Evolutionary conservation across 2,888 invertebrate genomes (phyloP), one percentile per base, ranked within the genome.

Genomic region (Hydraecia micacea): DNA sequence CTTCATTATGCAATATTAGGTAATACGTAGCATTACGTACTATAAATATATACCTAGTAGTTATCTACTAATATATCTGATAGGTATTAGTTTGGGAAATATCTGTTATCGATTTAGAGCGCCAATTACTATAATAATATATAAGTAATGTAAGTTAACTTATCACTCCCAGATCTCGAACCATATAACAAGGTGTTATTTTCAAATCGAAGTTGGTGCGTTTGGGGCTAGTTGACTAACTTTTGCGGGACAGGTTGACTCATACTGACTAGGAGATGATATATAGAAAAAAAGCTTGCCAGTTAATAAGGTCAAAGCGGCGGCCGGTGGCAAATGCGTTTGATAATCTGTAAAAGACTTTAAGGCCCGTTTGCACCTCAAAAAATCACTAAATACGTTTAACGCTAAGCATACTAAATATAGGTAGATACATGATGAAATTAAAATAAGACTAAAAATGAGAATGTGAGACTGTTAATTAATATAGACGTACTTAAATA

Each of bases 1-100:
- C 66, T 78, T 68, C 63, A 79, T 77, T 65, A 68, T 36, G 55
- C 60, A 66, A 73, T 49, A 18, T 21, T 66, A 46, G 28, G 11
- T 46, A 52, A 9, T 52, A 36, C 5, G 25, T 70, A 52, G 11
- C 36, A 52, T 6, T 52, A 36, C 5, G 25, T 70, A 52, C 11
- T n/a, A 69, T 69, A 49, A 49, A 68, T 36, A 36, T 36, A 36
- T 36, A 36, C 36, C 36, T 36, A 36, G 36, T 5, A 36, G 36
- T 4, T 36, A 36, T 36, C 4, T 4, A 36, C 36, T 36, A 36
- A 36, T 36, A 36, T 4, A 36, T 5, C 15, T 46, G 46, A 15
- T 46, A 46, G 46, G 18, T 18, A 28, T 28, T 36, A 13, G 18
- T 71, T 71, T 58, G 28, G 15, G 32, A 52, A 72, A 66, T 49